Base-by-base conservation (phyloP, 64 coral and sea anemone genomes). In the Pocillopora verrucosa region DNA sequence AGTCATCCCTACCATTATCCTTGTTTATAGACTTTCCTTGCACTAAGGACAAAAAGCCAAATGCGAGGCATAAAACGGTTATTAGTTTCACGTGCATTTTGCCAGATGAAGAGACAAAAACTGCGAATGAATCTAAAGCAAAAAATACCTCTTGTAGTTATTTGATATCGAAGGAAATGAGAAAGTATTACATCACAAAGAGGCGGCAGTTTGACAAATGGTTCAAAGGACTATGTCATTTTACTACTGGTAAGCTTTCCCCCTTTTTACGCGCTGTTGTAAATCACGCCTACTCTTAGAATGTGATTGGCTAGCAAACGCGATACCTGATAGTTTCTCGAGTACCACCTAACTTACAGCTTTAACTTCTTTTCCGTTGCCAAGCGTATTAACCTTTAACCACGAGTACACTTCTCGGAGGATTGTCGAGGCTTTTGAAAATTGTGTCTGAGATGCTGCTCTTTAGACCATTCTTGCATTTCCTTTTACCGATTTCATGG, bases 131-230 rank as follows among this genome's bases (percentile, higher is more conserved):
- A 34, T 62, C 14, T 15, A 62, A 36, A 61, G 34, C 26, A 81
- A 34, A 67, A 83, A 83, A 83, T 3, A 3, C 34, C 38, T 65
- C 20, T 65, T 37, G 51, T 36, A 5, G 51, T 13, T 20, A 41
- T 84, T n/a, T 84, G 19, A 65, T 67, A 57, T 12, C 36, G 2
- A 56, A 65, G 38, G 65, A 16, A 2, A 84, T 84, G 34, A 84
- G 65, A 22, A 84, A 70, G 61, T 84, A 51, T 84, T 65, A 84
- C 82, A 84, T 84, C 82, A 84, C 82, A 38, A 20, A 11, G 41
- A 56, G 82, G 65, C 36, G 82, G 38, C 64, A 51, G 67, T 3
- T 72, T 63, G 64, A 22, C 20, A 70, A 12, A 30, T 84, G 19
- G 63, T 20, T 65, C 63, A 45, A 14, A 26, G 37, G 36, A 56